phyloP scores from a whole-genome alignment of 2,797 vertebrate species.

The Gambelia wislizenii region DNA sequence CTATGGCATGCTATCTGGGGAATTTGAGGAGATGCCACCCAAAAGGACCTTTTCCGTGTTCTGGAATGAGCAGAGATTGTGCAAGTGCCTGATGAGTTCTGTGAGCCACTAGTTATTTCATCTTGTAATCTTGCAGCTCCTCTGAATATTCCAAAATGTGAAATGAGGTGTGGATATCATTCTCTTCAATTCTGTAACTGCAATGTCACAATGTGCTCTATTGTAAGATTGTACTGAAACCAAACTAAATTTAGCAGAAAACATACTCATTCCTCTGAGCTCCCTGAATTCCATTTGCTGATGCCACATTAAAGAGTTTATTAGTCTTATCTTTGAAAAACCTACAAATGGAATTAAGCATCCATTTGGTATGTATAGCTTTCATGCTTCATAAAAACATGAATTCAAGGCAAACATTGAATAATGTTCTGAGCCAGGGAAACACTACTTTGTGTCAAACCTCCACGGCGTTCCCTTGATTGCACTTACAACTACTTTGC shows the following conservation, averaged over 20 bases:
- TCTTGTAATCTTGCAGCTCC: neutral
- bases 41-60: neutral
- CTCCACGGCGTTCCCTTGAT: neutral
- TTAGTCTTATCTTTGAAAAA: neutral
- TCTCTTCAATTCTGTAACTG: neutral
- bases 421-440: neutral
- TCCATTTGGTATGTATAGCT: neutral
- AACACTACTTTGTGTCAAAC: neutral
- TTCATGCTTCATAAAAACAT: slow-evolving; percentile 14
- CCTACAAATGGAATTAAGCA: slow-evolving; percentile 7
- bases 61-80: neutral
- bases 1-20: too few species aligned
- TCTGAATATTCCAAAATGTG: neutral
- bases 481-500: slow-evolving; percentile 10
- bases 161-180: neutral
- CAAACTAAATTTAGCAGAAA: slow-evolving; percentile 10
- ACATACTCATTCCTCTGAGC: neutral
- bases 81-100: too few species aligned
- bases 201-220: neutral
- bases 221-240: slow-evolving; percentile 17
- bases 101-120: neutral
- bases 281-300: neutral
- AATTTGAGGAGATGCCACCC: neutral
- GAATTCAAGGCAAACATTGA: slow-evolving; percentile 2
- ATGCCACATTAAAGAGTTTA: slow-evolving; percentile 10